Evolutionary conservation across 2,113 vertebrate genomes (phyloP), one percentile per base, ranked within the genome.

Genomic region (Amphilophus citrinellus): DNA sequence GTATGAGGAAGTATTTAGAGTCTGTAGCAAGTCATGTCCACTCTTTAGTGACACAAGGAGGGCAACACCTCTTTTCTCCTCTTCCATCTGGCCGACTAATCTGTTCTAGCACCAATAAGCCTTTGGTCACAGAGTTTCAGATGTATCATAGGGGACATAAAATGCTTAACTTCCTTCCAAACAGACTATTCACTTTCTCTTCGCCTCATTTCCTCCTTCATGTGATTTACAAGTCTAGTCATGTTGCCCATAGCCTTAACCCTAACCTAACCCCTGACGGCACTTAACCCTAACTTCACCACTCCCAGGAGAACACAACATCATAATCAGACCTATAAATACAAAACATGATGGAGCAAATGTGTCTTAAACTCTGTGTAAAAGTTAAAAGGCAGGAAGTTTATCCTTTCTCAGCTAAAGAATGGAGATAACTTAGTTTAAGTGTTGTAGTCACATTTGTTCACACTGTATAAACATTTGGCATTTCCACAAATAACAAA

Each of bases 151-250:
- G 85, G 89, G 50, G 22, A 63, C 78, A 85, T 91, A 86, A 93
- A 93, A 88, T 44, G 75, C 85, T 84, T 13, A 75, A 84, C 84
- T 90, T 89, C 62, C 88, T 85, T 86, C 79, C 11, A 35, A 27
- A 39, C 77, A 88, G 75, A 88, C 47, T 80, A 76, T 87, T 87
- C 81, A 61, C 79, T 83, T 83, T 86, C 80, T 79, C 76, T 82
- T 73, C 87, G 71, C 84, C 84, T 87, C 78, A 37, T 62, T 71
- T 77, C 84, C 88, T 73, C 82, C 83, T 86, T 84, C 39, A 20
- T 83, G 76, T 90, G 88, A 95, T 94, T 94, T 93, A 94, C 76
- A 88, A 83, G 77, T 42, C 17, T 65, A 68, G 83, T 71, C 84
- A 78, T 44, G 50, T 84, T 81, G 85, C 24, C 84, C 65, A 0